These are phyloP conservation scores for Pluvianellus socialis DNA, from an alignment of 2,113 vertebrate genomes.

Conservation along the genomic window DNA sequence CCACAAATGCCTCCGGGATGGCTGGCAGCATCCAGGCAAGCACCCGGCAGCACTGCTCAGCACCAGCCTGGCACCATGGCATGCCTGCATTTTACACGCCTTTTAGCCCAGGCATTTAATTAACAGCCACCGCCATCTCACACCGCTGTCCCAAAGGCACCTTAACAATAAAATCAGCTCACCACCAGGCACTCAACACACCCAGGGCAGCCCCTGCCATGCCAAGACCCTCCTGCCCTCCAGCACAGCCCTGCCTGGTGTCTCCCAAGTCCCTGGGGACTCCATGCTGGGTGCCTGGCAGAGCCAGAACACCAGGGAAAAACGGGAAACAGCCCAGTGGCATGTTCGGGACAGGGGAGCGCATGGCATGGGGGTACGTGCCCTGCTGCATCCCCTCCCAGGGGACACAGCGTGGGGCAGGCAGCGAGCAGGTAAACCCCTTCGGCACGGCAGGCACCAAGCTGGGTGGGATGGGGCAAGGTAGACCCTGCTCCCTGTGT, in stretches of 20 bases:
- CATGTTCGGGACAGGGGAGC: fast-evolving
- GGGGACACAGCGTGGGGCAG: neutral
- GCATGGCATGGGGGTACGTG: fast-evolving
- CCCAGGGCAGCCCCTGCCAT: neutral
- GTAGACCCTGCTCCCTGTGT: neutral
- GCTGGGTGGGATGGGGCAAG: neutral
- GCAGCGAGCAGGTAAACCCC: neutral
- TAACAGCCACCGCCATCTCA: neutral
- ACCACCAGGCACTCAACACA: neutral
- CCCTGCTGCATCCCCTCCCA: neutral
- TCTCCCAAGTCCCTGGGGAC: neutral
- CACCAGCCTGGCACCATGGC: neutral
- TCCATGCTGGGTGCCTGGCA: neutral
- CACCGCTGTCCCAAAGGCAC: neutral
- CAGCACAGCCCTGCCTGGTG: neutral
- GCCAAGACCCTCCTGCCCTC: neutral
- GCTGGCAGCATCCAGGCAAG: neutral
- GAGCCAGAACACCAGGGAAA: neutral
- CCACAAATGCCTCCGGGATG: neutral
- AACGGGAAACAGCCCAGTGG: neutral
- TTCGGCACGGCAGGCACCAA: neutral
- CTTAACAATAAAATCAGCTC: neutral
- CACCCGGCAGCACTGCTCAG: neutral
- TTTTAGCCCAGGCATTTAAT: neutral
- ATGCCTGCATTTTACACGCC: fast-evolving